Evolutionary conservation across 2,888 invertebrate genomes (phyloP).

Genomic region (Lathronympha strigana): DNA sequence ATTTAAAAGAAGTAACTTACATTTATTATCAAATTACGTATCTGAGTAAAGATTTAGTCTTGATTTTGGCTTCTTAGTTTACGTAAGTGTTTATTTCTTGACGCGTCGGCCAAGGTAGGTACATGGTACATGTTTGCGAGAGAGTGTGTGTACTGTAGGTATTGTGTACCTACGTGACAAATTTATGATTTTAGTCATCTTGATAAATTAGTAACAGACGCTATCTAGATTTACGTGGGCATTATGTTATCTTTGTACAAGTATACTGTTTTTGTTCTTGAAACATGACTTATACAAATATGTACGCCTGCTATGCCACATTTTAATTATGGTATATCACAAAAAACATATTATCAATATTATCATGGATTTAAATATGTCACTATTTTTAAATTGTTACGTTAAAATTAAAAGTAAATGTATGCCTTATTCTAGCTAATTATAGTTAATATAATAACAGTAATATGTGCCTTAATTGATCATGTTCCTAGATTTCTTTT

Average conservation of each 20-base stretch:
- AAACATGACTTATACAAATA: slow-evolving; percentile 40
- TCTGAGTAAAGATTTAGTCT: neutral
- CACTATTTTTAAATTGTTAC: no score
- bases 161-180: slow-evolving; percentile 62
- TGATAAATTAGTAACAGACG: slow-evolving; percentile 64
- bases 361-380: neutral
- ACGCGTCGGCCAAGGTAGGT: slow-evolving; percentile 14
- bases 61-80: slow-evolving; percentile 6
- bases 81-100: slow-evolving; percentile 24
- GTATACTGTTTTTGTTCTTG: slow-evolving; percentile 41
- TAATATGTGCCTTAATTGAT: no score
- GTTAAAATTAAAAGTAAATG: no score
- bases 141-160: slow-evolving; percentile 48
- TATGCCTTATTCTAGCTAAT: no score
- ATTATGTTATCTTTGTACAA: slow-evolving; percentile 45
- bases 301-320: slow-evolving; percentile 40
- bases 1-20: no score
- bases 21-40: no score
- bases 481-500: no score
- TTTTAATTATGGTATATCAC: slow-evolving; percentile 8
- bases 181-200: slow-evolving; percentile 69
- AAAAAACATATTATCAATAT: neutral
- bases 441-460: no score
- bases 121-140: slow-evolving; percentile 52
- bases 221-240: slow-evolving; percentile 65